A percentile compares a stretch with the other conserved stretches of the same genome.
These are phyloP conservation scores for Eunapius fragilis DNA, from an alignment of 37 sponge, comb jelly and placozoan species.

Conservation along the genomic window DNA sequence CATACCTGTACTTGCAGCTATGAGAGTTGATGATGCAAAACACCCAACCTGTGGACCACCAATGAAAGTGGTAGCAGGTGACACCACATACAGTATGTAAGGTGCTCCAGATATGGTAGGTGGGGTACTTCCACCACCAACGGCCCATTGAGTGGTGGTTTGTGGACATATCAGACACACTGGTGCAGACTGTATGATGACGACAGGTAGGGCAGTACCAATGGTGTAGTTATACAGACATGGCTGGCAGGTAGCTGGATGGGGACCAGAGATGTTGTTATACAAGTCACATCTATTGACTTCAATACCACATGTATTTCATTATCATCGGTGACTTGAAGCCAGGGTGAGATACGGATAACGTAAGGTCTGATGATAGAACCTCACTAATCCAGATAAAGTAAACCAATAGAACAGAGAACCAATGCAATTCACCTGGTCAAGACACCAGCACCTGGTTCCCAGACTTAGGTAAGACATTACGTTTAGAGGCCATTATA, in stretches of 20 bases:
- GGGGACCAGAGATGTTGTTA: too few relatives aligned
- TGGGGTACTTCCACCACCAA: neutral
- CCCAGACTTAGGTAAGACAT: too few relatives aligned
- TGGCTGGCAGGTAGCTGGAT: neutral
- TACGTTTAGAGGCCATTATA: too few relatives aligned
- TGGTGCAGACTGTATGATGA: neutral
- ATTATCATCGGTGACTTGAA: too few relatives aligned
- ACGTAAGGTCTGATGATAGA: too few relatives aligned
- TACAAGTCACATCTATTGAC: too few relatives aligned
- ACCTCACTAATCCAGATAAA: too few relatives aligned
- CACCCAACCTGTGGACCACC: neutral
- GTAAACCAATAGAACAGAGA: too few relatives aligned
- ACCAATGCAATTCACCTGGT: too few relatives aligned
- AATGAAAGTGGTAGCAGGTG: neutral
- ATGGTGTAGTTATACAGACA: neutral
- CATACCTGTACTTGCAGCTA: neutral
- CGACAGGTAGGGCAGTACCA: neutral
- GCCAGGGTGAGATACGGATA: too few relatives aligned
- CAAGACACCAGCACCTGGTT: too few relatives aligned
- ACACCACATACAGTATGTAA: neutral
- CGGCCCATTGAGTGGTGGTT: neutral
- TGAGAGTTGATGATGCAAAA: neutral
- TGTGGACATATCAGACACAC: neutral
- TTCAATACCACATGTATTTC: too few relatives aligned
- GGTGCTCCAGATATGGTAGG: neutral